Percentiles rank a stretch among this genome's conserved stretches.
Evolutionary conservation across 2,797 vertebrate genomes (phyloP).

Genomic region (Cryptoblepharus egeriae): DNA sequence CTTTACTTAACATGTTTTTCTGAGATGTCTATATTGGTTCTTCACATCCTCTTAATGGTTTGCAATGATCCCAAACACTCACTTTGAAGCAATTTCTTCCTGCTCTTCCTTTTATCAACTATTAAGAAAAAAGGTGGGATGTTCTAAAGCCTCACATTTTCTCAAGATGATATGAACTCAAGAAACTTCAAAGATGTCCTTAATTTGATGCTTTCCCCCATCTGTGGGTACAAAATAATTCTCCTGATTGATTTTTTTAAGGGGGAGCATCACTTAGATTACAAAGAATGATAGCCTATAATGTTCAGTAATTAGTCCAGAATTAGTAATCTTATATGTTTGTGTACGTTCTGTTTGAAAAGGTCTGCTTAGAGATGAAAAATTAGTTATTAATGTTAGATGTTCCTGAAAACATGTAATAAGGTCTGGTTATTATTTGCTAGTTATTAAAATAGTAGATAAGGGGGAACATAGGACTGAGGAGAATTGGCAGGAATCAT

Average conservation of each 20-base stretch:
- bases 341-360: slow-evolving; percentile 18
- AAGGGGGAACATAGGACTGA: no score
- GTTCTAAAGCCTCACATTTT: neutral
- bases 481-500: neutral
- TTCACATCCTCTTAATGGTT: slow-evolving; percentile 4
- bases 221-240: slow-evolving; percentile 10
- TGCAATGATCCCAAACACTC: neutral
- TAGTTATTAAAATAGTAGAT: no score
- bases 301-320: neutral
- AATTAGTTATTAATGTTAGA: slow-evolving; percentile 7
- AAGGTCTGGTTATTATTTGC: no score
- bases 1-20: neutral
- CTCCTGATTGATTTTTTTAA: neutral
- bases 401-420: no score
- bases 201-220: neutral
- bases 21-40: neutral
- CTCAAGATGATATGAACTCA: neutral
- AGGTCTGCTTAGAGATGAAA: slow-evolving; percentile 34
- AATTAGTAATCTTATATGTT: slow-evolving; percentile 26
- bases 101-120: neutral
- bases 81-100: neutral
- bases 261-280: neutral
- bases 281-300: neutral
- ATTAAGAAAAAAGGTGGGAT: neutral
- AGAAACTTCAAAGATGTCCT: neutral